These are phyloP conservation scores for Podiceps cristatus DNA, from an alignment of 2,113 vertebrate genomes.

Conservation along the genomic window DNA sequence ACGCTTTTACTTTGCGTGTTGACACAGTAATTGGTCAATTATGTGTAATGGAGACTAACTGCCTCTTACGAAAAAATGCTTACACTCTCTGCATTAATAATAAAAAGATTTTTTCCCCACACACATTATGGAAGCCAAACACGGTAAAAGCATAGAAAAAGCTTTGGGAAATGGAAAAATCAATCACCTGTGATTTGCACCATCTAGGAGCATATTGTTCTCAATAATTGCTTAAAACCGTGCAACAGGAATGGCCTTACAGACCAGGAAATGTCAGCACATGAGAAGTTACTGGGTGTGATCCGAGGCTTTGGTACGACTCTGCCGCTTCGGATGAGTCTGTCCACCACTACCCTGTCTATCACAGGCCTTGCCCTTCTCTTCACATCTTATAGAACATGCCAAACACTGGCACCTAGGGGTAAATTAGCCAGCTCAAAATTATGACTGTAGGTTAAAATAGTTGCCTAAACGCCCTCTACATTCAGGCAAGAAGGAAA, in stretches of 20 bases:
- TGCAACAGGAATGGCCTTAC: background rate
- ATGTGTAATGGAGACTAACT: slow-evolving; percentile 21
- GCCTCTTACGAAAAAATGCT: background rate
- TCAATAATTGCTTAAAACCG: background rate
- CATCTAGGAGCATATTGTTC: background rate
- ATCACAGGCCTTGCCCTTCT: background rate
- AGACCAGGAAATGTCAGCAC: background rate
- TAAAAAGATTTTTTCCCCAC: background rate
- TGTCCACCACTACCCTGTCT: rapidly evolving
- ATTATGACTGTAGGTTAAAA: background rate
- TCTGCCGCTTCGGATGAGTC: rapidly evolving
- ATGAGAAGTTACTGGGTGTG: background rate
- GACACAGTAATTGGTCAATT: slow-evolving; percentile 46
- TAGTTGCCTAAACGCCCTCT: background rate
- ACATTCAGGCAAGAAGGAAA: background rate
- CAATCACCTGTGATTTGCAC: background rate
- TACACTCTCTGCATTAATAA: background rate
- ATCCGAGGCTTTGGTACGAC: rapidly evolving
- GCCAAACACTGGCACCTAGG: background rate
- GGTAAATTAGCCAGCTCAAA: background rate
- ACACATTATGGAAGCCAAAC: background rate
- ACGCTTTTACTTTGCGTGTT: slow-evolving; percentile 27
- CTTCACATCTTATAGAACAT: background rate
- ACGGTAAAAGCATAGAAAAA: background rate
- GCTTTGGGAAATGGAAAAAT: background rate